phyloP scores from a whole-genome alignment of 2,888 invertebrate species.

The Folsomia manolachei region DNA sequence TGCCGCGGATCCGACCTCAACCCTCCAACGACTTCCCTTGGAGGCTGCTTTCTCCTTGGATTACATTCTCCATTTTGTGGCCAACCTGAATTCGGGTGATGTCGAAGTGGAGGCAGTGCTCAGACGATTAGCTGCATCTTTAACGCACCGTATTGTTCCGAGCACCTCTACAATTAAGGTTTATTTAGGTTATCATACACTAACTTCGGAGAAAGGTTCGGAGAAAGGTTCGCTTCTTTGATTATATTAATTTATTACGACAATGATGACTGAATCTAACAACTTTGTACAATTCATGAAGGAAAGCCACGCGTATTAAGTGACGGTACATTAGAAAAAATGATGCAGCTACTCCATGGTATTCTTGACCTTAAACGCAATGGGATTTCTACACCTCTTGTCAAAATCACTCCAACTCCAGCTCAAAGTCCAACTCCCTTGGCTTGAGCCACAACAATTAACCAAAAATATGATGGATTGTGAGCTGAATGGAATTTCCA shows the following conservation, averaged over 20 bases:
- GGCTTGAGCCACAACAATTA: neutral
- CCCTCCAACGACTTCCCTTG: slow-evolving; percentile 55
- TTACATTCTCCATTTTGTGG: slow-evolving; percentile 49
- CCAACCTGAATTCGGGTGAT: slow-evolving; percentile 43
- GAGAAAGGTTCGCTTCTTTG: no score
- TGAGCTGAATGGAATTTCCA: no score
- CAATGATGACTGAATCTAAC: no score
- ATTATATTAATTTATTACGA: no score
- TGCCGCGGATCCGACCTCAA: slow-evolving; percentile 63
- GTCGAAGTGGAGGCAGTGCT: slow-evolving; percentile 36
- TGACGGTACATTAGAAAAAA: slow-evolving; percentile 49
- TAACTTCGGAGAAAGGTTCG: slow-evolving; percentile 32
- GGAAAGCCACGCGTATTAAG: slow-evolving; percentile 49
- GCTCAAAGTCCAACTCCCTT: neutral
- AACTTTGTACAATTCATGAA: no score
- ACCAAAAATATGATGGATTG: no score
- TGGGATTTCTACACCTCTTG: slow-evolving; percentile 4
- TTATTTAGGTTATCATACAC: slow-evolving; percentile 47
- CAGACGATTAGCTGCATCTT: slow-evolving; percentile 46
- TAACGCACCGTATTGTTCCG: slow-evolving; percentile 49
- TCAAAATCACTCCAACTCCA: neutral
- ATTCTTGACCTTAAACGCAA: slow-evolving; percentile 39
- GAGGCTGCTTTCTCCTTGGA: slow-evolving; percentile 46
- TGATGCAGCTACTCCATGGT: slow-evolving; percentile 45
- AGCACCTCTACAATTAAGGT: slow-evolving; percentile 40